Conservation (phyloP, 2,113 vertebrate genomes). For the Nothobranchius kuhntae region DNA sequence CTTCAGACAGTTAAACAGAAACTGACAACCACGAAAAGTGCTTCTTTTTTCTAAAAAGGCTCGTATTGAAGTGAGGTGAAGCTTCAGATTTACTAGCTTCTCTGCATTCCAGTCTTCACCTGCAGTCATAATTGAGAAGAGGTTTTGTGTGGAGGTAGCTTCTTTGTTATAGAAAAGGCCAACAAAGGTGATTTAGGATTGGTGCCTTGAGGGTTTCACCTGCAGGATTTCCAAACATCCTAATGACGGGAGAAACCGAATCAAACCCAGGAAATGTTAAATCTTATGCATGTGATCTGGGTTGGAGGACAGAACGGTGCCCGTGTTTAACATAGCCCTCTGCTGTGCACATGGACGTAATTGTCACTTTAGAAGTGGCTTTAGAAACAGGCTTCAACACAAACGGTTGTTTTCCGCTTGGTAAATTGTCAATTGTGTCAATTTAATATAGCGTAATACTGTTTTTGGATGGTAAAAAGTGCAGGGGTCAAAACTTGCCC, state of each 20-base stretch:
- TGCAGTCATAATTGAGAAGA: background rate
- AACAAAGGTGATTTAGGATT: background rate
- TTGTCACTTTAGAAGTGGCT: no score
- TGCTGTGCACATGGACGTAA: no score
- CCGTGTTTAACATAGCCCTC: no score
- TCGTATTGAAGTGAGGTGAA: conserved; percentile 14
- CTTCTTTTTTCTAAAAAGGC: background rate
- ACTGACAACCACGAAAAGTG: conserved; percentile 29
- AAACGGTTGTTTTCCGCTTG: no score
- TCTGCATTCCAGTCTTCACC: conserved; percentile 12
- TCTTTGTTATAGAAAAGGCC: conserved; percentile 3
- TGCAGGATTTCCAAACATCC: background rate
- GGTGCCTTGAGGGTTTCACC: background rate
- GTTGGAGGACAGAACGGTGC: background rate
- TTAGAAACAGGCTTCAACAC: no score
- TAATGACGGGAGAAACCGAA: background rate
- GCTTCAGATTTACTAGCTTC: background rate
- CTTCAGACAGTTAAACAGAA: conserved; percentile 54
- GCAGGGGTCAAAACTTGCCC: no score
- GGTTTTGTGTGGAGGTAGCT: background rate
- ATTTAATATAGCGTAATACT: no score
- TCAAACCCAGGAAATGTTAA: background rate
- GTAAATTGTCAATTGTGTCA: no score
- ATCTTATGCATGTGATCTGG: background rate
- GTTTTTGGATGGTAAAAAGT: no score